Base-by-base conservation (phyloP, 1,140 invertebrate species). In the Euura saliciscinereae region DNA sequence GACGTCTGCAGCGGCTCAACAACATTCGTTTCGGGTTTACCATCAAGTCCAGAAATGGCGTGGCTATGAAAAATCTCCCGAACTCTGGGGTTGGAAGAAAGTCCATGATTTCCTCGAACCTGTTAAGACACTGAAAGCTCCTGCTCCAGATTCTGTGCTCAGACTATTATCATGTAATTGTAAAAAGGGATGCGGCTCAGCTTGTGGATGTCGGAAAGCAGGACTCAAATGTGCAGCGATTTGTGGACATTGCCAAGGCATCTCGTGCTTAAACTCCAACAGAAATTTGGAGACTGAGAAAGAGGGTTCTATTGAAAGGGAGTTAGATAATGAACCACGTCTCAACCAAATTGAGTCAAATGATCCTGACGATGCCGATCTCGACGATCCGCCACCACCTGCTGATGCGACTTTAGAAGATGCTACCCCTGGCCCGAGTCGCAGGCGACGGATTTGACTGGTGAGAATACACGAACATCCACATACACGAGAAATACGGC, bases 61-160 rank as follows among this genome's bases (percentile, higher is more conserved):
- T 46, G 68, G 68, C n/a, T 65, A 64, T 64, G 66, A 74, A 64
- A 73, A 76, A 76, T 46, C 43, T 66, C 69, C 72, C 10, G 66
- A 65, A 66, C 65, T 74, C 45, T 76, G 73, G 72, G 75, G 73
- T 45, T 76, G 75, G 75, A 74, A 71, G 66, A 71, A 71, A 71
- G 59, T 71, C 59, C 46, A 71, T 43, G 66, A 70, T 42, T 45
- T 59, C 44, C 69, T 71, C 51, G 11, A 59, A 44, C 75, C 72
- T 45, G 70, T 76, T 51, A 43, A 43, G 45, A 76, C 69, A 65
- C 44, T 67, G 3, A 70, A 69, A 45, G 75, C 70, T 64, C 75
- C 73, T n/a, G 75, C 75, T 65, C 75, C 75, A 51, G 44, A 68
- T 65, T 65, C 70, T 43, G 69, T 76, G 43, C 45, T 76, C 8